phyloP scores from a whole-genome alignment of 2,797 vertebrate genomes.

The Falco rusticolus region DNA sequence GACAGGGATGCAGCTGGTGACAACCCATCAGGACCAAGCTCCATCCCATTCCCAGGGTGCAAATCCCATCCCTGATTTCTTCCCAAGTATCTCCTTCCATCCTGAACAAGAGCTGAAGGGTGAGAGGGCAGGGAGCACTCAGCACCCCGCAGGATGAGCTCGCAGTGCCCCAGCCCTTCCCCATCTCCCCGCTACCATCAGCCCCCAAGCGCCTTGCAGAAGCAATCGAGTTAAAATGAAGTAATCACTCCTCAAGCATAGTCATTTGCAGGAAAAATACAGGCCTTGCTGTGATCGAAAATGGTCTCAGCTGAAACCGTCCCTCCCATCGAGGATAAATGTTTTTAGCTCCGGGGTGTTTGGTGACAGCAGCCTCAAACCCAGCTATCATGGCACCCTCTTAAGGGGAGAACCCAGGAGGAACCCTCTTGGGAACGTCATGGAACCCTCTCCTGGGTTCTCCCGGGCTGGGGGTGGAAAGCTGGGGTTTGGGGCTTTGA shows the following conservation, averaged over 20 bases:
- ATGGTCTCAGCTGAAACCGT: background rate
- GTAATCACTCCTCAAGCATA: constrained; percentile 51
- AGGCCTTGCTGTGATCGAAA: constrained; percentile 29
- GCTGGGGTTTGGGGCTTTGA: background rate
- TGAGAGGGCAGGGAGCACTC: accelerated
- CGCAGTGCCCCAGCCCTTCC: background rate
- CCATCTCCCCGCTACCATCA: background rate
- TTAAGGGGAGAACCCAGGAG: too few relatives aligned
- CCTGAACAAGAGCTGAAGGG: background rate
- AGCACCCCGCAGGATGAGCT: background rate
- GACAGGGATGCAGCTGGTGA: background rate
- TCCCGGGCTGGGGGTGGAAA: background rate
- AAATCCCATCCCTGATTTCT: background rate
- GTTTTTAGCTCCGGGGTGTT: background rate
- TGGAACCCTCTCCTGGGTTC: background rate
- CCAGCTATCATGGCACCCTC: accelerated
- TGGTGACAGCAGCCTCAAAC: background rate
- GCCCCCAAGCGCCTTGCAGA: background rate
- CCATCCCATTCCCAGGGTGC: background rate
- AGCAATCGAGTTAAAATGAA: constrained; percentile 57
- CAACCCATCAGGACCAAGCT: background rate
- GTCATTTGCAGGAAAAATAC: constrained; percentile 58
- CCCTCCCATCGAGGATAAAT: constrained; percentile 7
- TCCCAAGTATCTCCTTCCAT: background rate
- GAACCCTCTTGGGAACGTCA: too few relatives aligned